Percentiles rank a stretch among this genome's conserved stretches.
These are phyloP conservation scores for Pogonocherus hispidulus DNA, from an alignment of 2,888 invertebrate species.

Conservation along the genomic window DNA sequence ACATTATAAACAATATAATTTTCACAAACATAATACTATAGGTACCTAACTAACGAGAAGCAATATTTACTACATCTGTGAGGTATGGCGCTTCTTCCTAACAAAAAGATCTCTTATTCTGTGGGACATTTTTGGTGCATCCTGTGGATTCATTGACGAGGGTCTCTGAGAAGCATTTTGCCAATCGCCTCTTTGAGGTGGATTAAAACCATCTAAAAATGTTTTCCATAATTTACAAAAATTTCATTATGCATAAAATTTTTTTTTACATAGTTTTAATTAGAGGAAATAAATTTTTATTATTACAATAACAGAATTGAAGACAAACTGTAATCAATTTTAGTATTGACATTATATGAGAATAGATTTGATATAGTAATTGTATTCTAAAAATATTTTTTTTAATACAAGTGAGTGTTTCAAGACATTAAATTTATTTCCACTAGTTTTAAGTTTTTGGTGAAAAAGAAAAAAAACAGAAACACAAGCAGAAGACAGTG, in stretches of 20 bases:
- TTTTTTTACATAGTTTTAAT: too few relatives aligned
- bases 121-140: constrained; percentile 74
- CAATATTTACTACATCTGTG: constrained; percentile 68
- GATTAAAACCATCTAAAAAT: constrained; percentile 51
- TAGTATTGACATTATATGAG: too few relatives aligned
- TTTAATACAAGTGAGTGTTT: too few relatives aligned
- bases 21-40: constrained; percentile 40
- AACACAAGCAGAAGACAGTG: constrained; percentile 34
- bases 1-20: constrained; percentile 45
- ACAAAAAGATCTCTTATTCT: constrained; percentile 75
- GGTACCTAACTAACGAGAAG: constrained; percentile 31
- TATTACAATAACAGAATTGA: too few relatives aligned
- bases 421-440: constrained; percentile 1
- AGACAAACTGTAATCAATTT: too few relatives aligned
- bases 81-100: constrained; percentile 71
- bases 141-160: constrained; percentile 61
- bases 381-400: too few relatives aligned
- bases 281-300: background rate
- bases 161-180: constrained; percentile 55
- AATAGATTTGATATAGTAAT: too few relatives aligned
- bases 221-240: too few relatives aligned
- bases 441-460: background rate
- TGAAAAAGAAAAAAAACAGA: constrained; percentile 18
- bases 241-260: too few relatives aligned
- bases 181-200: constrained; percentile 46